Conservation (phyloP, 2,113 vertebrate genomes). For the Bungarus multicinctus region DNA sequence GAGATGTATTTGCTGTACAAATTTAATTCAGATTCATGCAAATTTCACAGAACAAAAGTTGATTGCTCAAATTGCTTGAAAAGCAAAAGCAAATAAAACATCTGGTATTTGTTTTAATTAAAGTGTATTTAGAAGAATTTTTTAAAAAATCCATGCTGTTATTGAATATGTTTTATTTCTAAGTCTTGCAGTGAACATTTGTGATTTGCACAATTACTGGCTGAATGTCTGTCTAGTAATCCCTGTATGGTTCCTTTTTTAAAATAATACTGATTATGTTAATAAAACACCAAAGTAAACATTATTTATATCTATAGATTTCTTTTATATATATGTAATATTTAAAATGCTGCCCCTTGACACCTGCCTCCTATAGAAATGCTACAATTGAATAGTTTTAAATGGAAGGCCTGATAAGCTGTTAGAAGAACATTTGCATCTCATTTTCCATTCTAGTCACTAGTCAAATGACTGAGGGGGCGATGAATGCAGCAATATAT, state of each 20-base stretch:
- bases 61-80: conserved; percentile 25
- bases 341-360: conserved; percentile 1
- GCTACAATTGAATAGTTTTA: background rate
- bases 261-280: background rate
- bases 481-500: background rate
- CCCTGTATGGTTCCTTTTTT: background rate
- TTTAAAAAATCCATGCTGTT: background rate
- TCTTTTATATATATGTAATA: background rate
- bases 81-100: conserved; percentile 36
- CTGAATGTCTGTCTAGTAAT: conserved; percentile 2
- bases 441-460: background rate
- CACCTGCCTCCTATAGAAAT: background rate
- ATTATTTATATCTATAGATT: background rate
- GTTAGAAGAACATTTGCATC: conserved; percentile 22
- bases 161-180: conserved; percentile 19
- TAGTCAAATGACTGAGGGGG: background rate
- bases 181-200: background rate
- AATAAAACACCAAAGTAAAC: background rate
- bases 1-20: conserved; percentile 33
- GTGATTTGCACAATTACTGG: background rate
- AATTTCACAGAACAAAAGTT: conserved; percentile 45
- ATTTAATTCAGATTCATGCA: conserved; percentile 47
- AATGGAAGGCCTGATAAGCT: conserved; percentile 6
- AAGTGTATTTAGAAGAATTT: conserved; percentile 31
- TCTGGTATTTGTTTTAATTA: conserved; percentile 50